A percentile compares a stretch with the other conserved stretches of the same genome.
Conservation (phyloP, 1,140 invertebrate species). For the Rhyacophila brunnea region DNA sequence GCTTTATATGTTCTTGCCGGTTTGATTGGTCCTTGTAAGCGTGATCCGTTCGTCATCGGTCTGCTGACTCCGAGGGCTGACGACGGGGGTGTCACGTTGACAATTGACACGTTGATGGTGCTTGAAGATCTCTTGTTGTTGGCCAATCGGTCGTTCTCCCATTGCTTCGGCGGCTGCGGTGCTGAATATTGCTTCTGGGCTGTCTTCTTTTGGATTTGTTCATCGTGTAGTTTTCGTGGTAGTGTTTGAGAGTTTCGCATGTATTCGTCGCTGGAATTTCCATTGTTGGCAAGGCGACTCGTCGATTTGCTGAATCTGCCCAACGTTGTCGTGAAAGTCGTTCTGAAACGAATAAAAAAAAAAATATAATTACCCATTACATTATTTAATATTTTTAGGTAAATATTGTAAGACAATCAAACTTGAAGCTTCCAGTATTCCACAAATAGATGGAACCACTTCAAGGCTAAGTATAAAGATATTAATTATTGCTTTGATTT, state of each 20-base stretch:
- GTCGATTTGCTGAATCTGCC: slow-evolving; percentile 79
- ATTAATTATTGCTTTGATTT: too few species aligned
- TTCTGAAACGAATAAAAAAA: slow-evolving; percentile 51
- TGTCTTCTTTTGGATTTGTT: slow-evolving; percentile 43
- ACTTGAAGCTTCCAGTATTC: neutral
- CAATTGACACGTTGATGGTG: slow-evolving; percentile 74
- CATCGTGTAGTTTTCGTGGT: slow-evolving; percentile 66
- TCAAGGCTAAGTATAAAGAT: too few species aligned
- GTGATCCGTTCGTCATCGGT: slow-evolving; percentile 43
- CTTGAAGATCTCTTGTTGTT: slow-evolving; percentile 60
- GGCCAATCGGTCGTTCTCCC: slow-evolving; percentile 48
- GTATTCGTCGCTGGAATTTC: slow-evolving; percentile 57
- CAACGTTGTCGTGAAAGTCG: slow-evolving; percentile 62
- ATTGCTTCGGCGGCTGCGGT: slow-evolving; percentile 44
- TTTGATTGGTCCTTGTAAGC: slow-evolving; percentile 61
- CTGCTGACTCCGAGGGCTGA: slow-evolving; percentile 35
- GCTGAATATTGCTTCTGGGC: slow-evolving; percentile 51
- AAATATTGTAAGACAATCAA: neutral
- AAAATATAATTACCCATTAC: neutral
- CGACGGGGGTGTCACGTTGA: slow-evolving; percentile 60
- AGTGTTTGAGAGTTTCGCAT: slow-evolving; percentile 73
- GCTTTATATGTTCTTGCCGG: slow-evolving; percentile 74
- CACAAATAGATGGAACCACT: too few species aligned
- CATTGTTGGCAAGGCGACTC: slow-evolving; percentile 61
- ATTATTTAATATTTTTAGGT: neutral